Evolutionary conservation across 2,888 invertebrate species (phyloP), one percentile per base, ranked within the genome.

Genomic region (Anorthoa munda): DNA sequence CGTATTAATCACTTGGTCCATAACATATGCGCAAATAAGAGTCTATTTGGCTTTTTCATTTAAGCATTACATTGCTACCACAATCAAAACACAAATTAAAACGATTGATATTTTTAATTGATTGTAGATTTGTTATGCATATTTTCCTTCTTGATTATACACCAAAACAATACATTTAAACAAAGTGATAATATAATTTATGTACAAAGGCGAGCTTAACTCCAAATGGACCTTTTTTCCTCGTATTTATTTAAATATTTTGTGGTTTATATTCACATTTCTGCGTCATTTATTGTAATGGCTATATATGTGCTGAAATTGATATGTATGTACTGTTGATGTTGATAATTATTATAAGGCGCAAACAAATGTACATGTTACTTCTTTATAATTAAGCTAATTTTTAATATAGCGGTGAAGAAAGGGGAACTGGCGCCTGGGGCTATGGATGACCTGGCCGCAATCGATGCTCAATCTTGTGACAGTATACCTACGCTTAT

Each of bases 391-490:
- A 68, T 50, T 21, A 39, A n/a, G 11, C 12, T 21, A 13, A 68
- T 51, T 1, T 23, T 51, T 2, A 46, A 23, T 60, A 15, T 39
- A 78, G 78, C 59, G 31, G 63, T 56, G 11, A 48, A 59, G 23
- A 68, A 64, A 45, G 23, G 1, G 4, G 51, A 70, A 2, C 23
- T 79, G 1, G 26, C 58, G 0, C 66, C 65, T 3, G 61, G 59
- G 23, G 79, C 58, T 18, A 17, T 63, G 51, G 45, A 78, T 65
- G 63, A 79, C 23, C 21, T 79, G 39, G 48, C 53, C 0, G 79
- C 83, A 4, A 63, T 79, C 7, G 73, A 82, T 46, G 23, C 82
- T 12, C 4, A 61, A 15, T 61, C 83, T 0, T 13, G 18, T 50
- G 83, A 78, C 17, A 65, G 53, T 50, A 4, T 50, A 39, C 23